Percentiles rank a stretch among this genome's conserved stretches.
phyloP scores from a whole-genome alignment of 2,797 vertebrate genomes.

The Rhinichthys osculus region DNA sequence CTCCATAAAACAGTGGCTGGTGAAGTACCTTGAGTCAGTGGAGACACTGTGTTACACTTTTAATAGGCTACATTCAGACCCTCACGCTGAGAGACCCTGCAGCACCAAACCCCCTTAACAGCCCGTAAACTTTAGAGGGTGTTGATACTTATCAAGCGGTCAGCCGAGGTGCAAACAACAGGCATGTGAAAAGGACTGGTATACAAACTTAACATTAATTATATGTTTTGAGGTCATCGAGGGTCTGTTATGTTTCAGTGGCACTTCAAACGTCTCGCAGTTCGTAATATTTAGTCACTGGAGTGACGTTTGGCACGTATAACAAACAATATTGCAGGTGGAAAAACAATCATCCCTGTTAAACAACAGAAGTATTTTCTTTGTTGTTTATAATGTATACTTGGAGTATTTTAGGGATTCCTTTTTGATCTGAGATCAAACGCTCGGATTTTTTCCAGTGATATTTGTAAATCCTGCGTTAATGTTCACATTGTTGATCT shows the following conservation, averaged over 20 bases:
- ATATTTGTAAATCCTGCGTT: slow-evolving; percentile 14
- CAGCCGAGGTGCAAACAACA: slow-evolving; percentile 19
- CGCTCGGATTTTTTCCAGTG: background rate
- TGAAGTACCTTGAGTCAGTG: slow-evolving; percentile 34
- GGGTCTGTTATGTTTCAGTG: background rate
- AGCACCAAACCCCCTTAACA: slow-evolving; percentile 39
- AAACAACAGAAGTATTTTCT: background rate
- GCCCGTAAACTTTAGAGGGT: slow-evolving; percentile 64
- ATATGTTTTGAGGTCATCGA: background rate
- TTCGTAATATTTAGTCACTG: background rate
- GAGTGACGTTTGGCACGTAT: background rate
- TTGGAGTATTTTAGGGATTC: background rate
- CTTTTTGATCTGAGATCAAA: slow-evolving; percentile 27
- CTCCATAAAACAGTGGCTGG: slow-evolving; percentile 37
- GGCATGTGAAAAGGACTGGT: background rate
- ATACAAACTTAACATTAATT: background rate
- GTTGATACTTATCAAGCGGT: slow-evolving; percentile 64
- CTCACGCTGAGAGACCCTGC: slow-evolving; percentile 55
- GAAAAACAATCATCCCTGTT: background rate
- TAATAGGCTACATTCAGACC: slow-evolving; percentile 50
- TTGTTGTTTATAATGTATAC: background rate
- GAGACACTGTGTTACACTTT: slow-evolving; percentile 48
- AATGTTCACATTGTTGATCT: slow-evolving; percentile 25
- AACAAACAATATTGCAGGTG: slow-evolving; percentile 22
- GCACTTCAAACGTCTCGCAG: background rate